Evolutionary conservation across 2,888 invertebrate genomes (phyloP).

Genomic region (Microdon myrmicae): DNA sequence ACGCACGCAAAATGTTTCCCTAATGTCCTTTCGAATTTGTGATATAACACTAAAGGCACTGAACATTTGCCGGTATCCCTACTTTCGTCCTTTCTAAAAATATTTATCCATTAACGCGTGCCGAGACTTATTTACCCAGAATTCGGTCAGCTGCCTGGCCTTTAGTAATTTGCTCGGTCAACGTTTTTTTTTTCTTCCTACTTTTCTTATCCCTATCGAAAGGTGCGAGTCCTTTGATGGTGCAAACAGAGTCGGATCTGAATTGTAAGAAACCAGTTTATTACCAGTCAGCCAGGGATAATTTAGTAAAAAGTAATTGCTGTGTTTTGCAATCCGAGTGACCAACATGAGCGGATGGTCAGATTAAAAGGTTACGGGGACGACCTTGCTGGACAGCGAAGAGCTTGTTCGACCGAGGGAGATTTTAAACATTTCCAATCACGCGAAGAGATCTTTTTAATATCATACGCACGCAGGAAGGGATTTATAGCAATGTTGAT

Average conservation of each 20-base stretch:
- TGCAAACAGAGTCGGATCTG: conserved; percentile 36
- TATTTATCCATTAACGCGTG: conserved; percentile 24
- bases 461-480: too few species aligned
- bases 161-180: conserved; percentile 61
- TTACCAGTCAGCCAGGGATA: conserved; percentile 14
- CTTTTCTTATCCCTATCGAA: conserved; percentile 17
- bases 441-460: too few species aligned
- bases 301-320: conserved; percentile 51
- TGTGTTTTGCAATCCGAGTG: conserved; percentile 49
- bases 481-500: too few species aligned
- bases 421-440: too few species aligned
- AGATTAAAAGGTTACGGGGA: conserved; percentile 48
- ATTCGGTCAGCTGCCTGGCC: conserved; percentile 60
- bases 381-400: conserved; percentile 40
- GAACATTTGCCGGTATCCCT: conserved; percentile 4
- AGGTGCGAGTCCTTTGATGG: conserved; percentile 39
- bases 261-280: conserved; percentile 22
- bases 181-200: too few species aligned
- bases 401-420: too few species aligned
- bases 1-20: conserved; percentile 2
- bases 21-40: conserved; percentile 21
- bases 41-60: background rate
- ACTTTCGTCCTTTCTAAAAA: conserved; percentile 15
- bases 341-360: conserved; percentile 48
- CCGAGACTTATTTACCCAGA: conserved; percentile 26